Percentiles rank a stretch among this genome's conserved stretches.
Conservation (phyloP, 2,888 invertebrate genomes). For the Blomia tropicalis region DNA sequence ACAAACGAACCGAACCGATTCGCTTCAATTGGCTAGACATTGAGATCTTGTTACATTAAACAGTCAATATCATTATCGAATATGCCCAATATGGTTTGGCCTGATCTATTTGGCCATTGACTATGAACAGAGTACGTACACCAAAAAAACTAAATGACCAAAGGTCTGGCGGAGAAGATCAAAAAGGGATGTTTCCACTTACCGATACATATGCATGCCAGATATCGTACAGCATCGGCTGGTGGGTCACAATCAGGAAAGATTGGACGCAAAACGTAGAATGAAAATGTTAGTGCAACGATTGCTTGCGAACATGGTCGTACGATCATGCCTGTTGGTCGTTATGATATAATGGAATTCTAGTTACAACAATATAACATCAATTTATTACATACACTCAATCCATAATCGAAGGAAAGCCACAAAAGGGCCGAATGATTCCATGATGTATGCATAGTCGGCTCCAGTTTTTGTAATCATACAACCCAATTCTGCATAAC, state of each 20-base stretch:
- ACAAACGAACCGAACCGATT: too few relatives aligned
- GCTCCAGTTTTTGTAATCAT: slow-evolving; percentile 87
- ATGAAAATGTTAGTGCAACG: slow-evolving; percentile 89
- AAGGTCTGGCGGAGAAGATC: too few relatives aligned
- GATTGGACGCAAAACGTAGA: slow-evolving; percentile 86
- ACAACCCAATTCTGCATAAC: slow-evolving; percentile 92
- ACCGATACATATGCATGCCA: slow-evolving; percentile 75
- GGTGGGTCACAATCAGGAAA: slow-evolving; percentile 88
- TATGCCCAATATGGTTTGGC: too few relatives aligned
- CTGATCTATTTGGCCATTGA: too few relatives aligned
- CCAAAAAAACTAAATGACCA: too few relatives aligned
- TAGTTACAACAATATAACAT: too few relatives aligned
- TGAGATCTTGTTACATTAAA: too few relatives aligned
- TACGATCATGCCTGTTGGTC: slow-evolving; percentile 26
- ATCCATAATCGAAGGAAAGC: slow-evolving; percentile 95
- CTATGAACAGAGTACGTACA: too few relatives aligned
- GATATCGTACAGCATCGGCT: slow-evolving; percentile 60
- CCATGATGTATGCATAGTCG: slow-evolving; percentile 97
- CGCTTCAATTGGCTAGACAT: too few relatives aligned
- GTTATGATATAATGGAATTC: too few relatives aligned
- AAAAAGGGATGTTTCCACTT: too few relatives aligned
- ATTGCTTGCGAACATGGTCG: slow-evolving; percentile 46
- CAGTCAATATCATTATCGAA: too few relatives aligned
- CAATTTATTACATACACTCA: slow-evolving; percentile 51
- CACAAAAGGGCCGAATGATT: slow-evolving; percentile 89